Evolutionary conservation across 2,113 vertebrate species (phyloP), one percentile per base, ranked within the genome.

Genomic region (Psittacula cyanocephala): DNA sequence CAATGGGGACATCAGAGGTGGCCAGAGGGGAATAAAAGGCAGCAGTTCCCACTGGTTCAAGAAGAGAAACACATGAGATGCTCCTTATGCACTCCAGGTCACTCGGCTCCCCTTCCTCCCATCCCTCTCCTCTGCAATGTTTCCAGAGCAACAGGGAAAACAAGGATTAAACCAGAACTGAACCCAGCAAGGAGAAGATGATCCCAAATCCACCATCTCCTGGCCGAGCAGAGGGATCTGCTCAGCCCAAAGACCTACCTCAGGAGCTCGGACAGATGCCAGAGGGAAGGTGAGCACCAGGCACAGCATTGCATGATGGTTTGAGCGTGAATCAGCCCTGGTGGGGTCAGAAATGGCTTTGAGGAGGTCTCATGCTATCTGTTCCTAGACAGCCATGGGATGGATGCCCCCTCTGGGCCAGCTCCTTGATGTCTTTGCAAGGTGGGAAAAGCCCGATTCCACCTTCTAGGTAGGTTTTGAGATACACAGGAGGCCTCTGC

Each of bases 261-360:
- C 0, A 0, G 62, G 46, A 89, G 29, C 49, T 89, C 59, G 49
- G 43, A 6, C 2, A 15, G 72, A 31, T 1, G 18, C 16, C 6
- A 6, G 75, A 23, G n/a, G 25, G 33, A 43, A 60, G 74, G 18
- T 4, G 70, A 85, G 69, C 44, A n/a, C 24, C 53, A 62, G 17
- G 59, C 5, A 24, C 1, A 10, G 64, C 13, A 29, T 0, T 17
- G 13, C 2, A 3, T 0, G 20, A 19, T 13, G 13, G 10, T 68
- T 13, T 28, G 63, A 83, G 46, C 37, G 23, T 0, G 2, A 29
- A 43, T 22, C 19, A 28, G n/a, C 14, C 52, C 20, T 33, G 7
- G 18, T 20, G 25, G 16, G 59, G 28, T 16, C 35, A 76, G 52
- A 76, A 86, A 77, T 25, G 14, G 27, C 35, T 74, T 13, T 3